Evolutionary conservation across 2,113 vertebrate species (phyloP), one percentile per base, ranked within the genome.

Genomic region (Chauna torquata): DNA sequence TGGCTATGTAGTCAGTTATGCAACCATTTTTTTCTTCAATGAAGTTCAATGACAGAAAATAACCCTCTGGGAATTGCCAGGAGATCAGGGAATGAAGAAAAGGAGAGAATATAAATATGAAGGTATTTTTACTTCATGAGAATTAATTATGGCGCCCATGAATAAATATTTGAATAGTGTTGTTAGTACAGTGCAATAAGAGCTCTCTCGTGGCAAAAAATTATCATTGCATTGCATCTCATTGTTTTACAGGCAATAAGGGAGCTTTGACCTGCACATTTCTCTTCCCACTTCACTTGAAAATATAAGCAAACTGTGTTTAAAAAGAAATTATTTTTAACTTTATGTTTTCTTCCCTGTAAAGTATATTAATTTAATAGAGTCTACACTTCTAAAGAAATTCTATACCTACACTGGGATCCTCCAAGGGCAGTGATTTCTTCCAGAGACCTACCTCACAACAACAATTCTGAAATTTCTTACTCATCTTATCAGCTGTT

Each of bases 141-240:
- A 92, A 94, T 94, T 85, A 96, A 96, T 80, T 87, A 92, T 38
- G 30, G 30, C 45, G n/a, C 4, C 80, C 13, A 45, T 59, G 84
- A 95, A 97, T 82, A 97, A 96, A 97, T 95, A 95, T 96, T 95
- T 94, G 58, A 92, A 54, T 62, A 87, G 13, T 3, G 2, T 69
- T 96, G 74, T 72, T 85, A 82, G 32, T 22, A 70, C 77, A 95
- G 77, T 76, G 64, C 62, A 94, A 9, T 91, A 95, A 95, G 94
- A 97, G 78, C 81, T 96, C 95, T 96, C 95, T 90, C 74, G 88
- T 96, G 92, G 95, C 91, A 96, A 96, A 96, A 90, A 94, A 91
- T 74, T 88, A 90, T 90, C 88, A 91, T 89, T 95, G 78, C 86
- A 86, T 79, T 93, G 89, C 75, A 81, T 94, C 66, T 78, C 52